Percentiles rank a stretch among this genome's conserved stretches.
These are phyloP conservation scores for Megastigmus dorsalis DNA, from an alignment of 2,888 invertebrate genomes.

Conservation along the genomic window DNA sequence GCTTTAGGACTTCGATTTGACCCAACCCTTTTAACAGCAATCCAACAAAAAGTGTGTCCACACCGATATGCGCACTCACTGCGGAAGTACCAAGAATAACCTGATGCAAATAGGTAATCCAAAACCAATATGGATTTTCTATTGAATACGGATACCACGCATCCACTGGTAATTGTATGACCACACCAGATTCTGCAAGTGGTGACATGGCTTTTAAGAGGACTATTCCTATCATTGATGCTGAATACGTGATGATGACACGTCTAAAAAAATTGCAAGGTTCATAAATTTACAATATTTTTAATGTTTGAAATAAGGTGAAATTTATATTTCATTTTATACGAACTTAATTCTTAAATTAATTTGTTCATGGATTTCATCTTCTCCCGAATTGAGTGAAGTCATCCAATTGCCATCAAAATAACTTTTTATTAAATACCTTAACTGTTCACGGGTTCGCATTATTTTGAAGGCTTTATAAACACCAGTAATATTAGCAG, in stretches of 20 bases:
- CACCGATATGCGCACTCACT: constrained; percentile 11
- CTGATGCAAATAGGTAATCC: constrained; percentile 42
- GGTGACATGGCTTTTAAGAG: constrained; percentile 33
- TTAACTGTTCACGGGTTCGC: constrained; percentile 9
- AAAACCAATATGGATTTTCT: constrained; percentile 38
- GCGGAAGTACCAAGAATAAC: constrained; percentile 38
- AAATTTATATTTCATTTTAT: background rate
- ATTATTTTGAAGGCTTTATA: constrained; percentile 34
- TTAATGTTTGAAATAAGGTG: background rate
- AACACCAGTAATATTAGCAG: constrained; percentile 38
- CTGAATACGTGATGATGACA: constrained; percentile 24
- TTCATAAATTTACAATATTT: background rate
- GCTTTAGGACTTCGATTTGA: constrained; percentile 26
- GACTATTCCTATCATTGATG: constrained; percentile 37
- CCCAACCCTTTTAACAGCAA: constrained; percentile 19
- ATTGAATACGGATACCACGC: constrained; percentile 42
- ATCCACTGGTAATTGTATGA: constrained; percentile 31
- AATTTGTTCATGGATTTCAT: constrained; percentile 11
- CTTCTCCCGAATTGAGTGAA: background rate
- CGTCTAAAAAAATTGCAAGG: constrained; percentile 14
- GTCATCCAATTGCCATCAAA: constrained; percentile 28
- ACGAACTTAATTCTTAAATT: constrained; percentile 30
- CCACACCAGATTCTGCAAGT: background rate
- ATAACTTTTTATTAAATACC: constrained; percentile 18
- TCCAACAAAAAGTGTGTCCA: constrained; percentile 39